Evolutionary conservation across 2,113 vertebrate species (phyloP).

Genomic region (Neogobius melanostomus): DNA sequence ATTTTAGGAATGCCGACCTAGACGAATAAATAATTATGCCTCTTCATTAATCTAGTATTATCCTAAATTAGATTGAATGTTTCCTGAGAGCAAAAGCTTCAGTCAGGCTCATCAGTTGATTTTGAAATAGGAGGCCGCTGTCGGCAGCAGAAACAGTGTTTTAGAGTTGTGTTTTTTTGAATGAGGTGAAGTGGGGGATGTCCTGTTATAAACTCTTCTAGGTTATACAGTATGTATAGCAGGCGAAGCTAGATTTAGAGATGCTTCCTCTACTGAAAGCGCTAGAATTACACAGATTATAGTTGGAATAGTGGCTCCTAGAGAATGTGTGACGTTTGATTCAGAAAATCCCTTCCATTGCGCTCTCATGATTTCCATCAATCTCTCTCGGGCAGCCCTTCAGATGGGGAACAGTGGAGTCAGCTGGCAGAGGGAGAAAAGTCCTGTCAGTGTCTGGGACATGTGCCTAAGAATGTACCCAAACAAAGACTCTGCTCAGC

Average conservation of each 20-base stretch:
- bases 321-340: neutral
- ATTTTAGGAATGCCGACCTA: neutral
- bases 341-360: slow-evolving; percentile 8
- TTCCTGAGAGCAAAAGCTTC: neutral
- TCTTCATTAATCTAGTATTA: neutral
- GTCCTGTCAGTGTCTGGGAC: slow-evolving; percentile 48
- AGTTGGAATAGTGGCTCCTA: neutral
- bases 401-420: slow-evolving; percentile 27
- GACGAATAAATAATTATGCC: neutral
- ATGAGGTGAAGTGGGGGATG: neutral
- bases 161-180: neutral
- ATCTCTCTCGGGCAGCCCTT: slow-evolving; percentile 34
- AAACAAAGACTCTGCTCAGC: slow-evolving; percentile 46
- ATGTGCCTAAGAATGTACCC: slow-evolving; percentile 60
- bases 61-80: neutral
- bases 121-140: neutral
- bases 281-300: neutral
- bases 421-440: slow-evolving; percentile 21
- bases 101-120: neutral
- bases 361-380: slow-evolving; percentile 33
- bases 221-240: no score
- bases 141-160: neutral
- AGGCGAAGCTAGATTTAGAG: no score
- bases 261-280: neutral
- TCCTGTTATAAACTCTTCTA: neutral